phyloP scores from a whole-genome alignment of 1,140 invertebrate species.

The Anagrus nilaparvatae region DNA sequence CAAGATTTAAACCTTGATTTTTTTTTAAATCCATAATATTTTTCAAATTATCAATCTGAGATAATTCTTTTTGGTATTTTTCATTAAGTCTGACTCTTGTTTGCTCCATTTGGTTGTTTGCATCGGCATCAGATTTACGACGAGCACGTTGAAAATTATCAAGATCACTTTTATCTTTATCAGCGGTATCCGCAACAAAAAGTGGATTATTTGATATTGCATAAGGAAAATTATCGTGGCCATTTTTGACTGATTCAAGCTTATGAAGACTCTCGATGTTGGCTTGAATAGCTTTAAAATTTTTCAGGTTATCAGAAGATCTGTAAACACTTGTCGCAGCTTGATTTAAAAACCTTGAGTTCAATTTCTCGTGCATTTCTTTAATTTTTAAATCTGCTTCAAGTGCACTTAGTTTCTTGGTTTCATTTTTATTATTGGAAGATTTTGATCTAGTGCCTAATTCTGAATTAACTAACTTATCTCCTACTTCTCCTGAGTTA shows the following conservation, averaged over 20 bases:
- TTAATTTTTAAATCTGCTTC: constrained; percentile 14
- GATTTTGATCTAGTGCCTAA: constrained; percentile 32
- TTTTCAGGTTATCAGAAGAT: too few species aligned
- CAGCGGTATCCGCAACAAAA: constrained; percentile 28
- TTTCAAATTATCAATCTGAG: constrained; percentile 35
- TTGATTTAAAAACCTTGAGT: constrained; percentile 20
- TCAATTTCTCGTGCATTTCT: constrained; percentile 15
- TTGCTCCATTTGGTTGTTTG: constrained; percentile 19
- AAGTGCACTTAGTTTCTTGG: constrained; percentile 18
- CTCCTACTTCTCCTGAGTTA: too few species aligned
- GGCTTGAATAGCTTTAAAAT: too few species aligned
- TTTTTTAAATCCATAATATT: constrained; percentile 37
- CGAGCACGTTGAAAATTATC: constrained; percentile 30
- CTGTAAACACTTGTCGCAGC: too few species aligned
- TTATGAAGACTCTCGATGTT: too few species aligned
- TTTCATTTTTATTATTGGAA: constrained; percentile 24
- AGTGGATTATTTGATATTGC: constrained; percentile 37
- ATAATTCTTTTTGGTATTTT: constrained; percentile 35
- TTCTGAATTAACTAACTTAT: constrained; percentile 22
- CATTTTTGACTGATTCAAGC: too few species aligned
- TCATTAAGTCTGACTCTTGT: constrained; percentile 31
- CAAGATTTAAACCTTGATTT: constrained; percentile 28
- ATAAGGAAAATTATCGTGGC: constrained; percentile 32
- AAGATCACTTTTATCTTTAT: too few species aligned
- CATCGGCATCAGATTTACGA: constrained; percentile 30